phyloP scores from a whole-genome alignment of 1,140 invertebrate species.

The Parasteatoda tepidariorum region DNA sequence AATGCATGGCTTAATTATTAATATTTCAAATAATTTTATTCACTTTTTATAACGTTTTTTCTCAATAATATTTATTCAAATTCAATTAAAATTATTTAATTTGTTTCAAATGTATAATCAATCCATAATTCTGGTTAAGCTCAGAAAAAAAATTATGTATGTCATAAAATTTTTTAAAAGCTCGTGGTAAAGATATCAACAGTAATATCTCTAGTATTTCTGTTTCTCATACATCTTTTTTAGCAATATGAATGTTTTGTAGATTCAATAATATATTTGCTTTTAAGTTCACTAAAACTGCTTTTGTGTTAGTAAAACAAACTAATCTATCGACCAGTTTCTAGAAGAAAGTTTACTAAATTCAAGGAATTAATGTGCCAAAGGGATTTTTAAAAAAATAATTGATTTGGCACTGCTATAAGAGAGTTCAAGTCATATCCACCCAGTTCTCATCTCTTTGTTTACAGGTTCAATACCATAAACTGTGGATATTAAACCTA shows the following conservation, averaged over 20 bases:
- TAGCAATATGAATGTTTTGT: neutral
- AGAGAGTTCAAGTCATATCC: slow-evolving; percentile 55
- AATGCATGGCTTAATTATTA: too few species aligned
- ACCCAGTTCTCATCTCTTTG: slow-evolving; percentile 62
- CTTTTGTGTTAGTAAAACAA: neutral
- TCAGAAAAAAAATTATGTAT: neutral
- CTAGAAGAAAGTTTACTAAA: neutral
- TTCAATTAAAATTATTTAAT: too few species aligned
- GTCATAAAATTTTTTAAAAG: neutral
- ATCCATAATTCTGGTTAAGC: too few species aligned
- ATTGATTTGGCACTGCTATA: slow-evolving; percentile 51
- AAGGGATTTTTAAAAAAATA: slow-evolving; percentile 57
- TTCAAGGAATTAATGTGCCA: slow-evolving; percentile 14
- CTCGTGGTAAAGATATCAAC: neutral
- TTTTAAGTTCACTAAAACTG: neutral
- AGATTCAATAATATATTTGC: neutral
- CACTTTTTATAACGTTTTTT: too few species aligned
- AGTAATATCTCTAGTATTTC: neutral
- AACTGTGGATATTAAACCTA: slow-evolving; percentile 57
- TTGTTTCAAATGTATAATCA: too few species aligned
- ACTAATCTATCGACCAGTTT: slow-evolving; percentile 11
- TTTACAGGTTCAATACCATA: slow-evolving; percentile 63
- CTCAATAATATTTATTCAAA: too few species aligned
- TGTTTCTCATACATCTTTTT: neutral
- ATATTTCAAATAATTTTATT: too few species aligned